Evolutionary conservation across 2,888 invertebrate genomes (phyloP), one percentile per base, ranked within the genome.

Genomic region (Drosophila borealis): DNA sequence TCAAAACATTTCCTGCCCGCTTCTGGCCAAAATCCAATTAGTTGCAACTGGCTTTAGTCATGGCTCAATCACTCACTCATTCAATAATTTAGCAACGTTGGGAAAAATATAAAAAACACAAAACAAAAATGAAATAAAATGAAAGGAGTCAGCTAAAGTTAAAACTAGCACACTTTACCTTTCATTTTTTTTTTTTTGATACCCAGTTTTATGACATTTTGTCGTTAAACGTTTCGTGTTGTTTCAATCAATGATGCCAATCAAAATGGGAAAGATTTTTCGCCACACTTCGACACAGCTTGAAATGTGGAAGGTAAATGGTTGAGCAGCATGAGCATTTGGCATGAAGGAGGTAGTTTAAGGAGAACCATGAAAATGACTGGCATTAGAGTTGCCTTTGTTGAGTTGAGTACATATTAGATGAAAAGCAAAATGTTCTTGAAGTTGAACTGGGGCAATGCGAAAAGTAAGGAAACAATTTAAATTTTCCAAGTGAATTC

Each of bases 181-280:
- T 71, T 51, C 66, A 50, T 62, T 56, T 56, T 68, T 59, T 4
- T 51, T 65, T 67, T 83, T 80, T 70, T 36, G 60, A 60, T 69
- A 53, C 48, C 72, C 83, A 73, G 78, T 75, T 79, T 62, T 75
- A 62, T 75, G 68, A 78, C 60, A 76, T 80, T 84, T 70, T 72
- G 68, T 60, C 71, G 85, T 80, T 88, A 83, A 81, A 78, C 87
- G 89, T 67, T 76, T 79, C 88, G 89, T 88, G 88, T 81, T 88
- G 80, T 89, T 90, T 89, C 89, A 78, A 81, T 88, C 89, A 90
- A 90, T 89, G 90, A 90, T 84, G 90, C 90, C 89, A 90, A 90
- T 90, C 90, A 88, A 89, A 78, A 78, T 84, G 66, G 67, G 66
- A 78, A 77, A 60, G 80, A 80, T 87, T 86, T 85, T 86, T 76